Conservation (phyloP, 2,113 vertebrate species). For the Octodon degus region DNA sequence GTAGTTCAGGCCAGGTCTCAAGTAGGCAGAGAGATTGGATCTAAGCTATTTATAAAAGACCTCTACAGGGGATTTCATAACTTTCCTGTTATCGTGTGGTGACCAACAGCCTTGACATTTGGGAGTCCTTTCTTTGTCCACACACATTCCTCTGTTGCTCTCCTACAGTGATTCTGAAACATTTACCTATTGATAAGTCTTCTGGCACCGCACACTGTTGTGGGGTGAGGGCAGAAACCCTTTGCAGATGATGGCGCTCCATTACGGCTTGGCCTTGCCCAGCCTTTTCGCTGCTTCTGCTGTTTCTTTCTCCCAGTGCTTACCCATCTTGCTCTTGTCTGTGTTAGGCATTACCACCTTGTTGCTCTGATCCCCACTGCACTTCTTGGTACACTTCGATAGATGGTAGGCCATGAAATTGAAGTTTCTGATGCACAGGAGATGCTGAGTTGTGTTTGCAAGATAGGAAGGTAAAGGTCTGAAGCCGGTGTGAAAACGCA, state of each 20-base stretch:
- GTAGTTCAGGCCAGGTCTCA: background rate
- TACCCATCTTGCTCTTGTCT: background rate
- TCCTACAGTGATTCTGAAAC: background rate
- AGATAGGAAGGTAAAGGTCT: background rate
- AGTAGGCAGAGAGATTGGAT: background rate
- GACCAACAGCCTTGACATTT: conserved; percentile 28
- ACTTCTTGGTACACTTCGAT: background rate
- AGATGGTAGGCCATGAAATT: background rate
- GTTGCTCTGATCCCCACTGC: background rate
- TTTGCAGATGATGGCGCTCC: background rate
- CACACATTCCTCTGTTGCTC: background rate
- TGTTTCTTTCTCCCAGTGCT: background rate
- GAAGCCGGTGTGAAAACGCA: background rate
- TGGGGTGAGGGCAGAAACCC: no score
- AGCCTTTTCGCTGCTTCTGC: no score
- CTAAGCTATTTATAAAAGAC: conserved; percentile 28
- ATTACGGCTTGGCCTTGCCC: fast-evolving
- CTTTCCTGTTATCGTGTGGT: background rate
- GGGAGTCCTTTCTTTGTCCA: conserved; percentile 15
- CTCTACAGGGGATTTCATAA: conserved; percentile 30
- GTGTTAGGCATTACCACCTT: background rate
- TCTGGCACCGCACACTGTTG: background rate
- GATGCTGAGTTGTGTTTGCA: background rate
- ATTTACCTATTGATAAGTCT: background rate
- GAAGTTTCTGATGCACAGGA: background rate